A percentile compares a stretch with the other conserved stretches of the same genome.
These are phyloP conservation scores for Dasysyrphus tricinctus DNA, from an alignment of 2,888 invertebrate genomes.

Conservation along the genomic window DNA sequence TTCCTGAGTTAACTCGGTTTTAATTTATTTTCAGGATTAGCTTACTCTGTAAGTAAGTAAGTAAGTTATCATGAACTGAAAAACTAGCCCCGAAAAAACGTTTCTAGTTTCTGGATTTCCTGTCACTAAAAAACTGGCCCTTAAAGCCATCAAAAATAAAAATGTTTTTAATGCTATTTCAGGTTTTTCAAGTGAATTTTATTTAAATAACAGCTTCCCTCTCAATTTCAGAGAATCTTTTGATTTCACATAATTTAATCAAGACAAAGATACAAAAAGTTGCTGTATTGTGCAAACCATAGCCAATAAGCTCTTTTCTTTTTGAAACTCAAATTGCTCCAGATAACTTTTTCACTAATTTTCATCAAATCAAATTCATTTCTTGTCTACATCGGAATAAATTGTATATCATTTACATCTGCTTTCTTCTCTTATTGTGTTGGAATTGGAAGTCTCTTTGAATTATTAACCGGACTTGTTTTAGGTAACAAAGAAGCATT, in stretches of 20 bases:
- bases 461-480: conserved; percentile 56
- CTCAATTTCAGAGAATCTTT: neutral
- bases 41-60: no score
- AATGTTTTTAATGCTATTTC: no score
- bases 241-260: neutral
- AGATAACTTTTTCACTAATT: conserved; percentile 3
- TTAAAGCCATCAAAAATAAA: no score
- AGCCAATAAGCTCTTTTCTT: neutral
- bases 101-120: no score
- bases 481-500: conserved; percentile 37
- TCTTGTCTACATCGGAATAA: neutral
- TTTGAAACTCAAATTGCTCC: neutral
- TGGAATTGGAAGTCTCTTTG: conserved; percentile 11
- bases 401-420: conserved; percentile 28
- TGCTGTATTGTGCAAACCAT: neutral
- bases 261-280: neutral
- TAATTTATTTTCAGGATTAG: no score
- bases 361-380: conserved; percentile 20
- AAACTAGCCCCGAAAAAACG: no score
- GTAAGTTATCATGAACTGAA: no score
- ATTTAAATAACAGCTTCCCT: neutral
- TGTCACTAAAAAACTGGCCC: no score
- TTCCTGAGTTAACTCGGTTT: no score
- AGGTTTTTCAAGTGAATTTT: neutral
- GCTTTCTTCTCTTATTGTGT: neutral